Conservation (phyloP, 2,113 vertebrate species). For the Amazona guildingii region DNA sequence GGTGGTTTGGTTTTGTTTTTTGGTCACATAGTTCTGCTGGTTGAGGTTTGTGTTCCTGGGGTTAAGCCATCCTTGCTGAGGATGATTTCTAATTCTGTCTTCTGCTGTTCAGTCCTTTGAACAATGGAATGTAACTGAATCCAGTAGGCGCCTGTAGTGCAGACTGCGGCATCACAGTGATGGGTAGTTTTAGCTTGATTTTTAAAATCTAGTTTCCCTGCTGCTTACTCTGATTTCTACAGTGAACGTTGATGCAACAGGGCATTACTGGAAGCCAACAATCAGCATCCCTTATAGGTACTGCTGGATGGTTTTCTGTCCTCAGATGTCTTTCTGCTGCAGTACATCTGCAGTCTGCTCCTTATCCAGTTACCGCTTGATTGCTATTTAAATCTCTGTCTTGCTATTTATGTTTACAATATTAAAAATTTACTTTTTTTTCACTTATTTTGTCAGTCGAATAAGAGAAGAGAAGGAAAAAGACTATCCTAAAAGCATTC, state of each 20-base stretch:
- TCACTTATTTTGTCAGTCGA: constrained; percentile 76
- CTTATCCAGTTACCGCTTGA: neutral
- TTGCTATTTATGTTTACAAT: neutral
- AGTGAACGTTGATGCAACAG: neutral
- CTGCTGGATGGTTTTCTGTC: neutral
- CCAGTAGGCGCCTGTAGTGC: neutral
- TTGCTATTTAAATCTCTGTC: neutral
- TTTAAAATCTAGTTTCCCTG: neutral
- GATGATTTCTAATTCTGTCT: neutral
- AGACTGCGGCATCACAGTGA: neutral
- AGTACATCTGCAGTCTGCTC: neutral
- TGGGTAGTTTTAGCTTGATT: neutral
- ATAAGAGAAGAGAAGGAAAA: constrained; percentile 91
- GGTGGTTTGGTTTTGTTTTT: neutral
- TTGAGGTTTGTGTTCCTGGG: neutral
- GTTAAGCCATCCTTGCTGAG: neutral
- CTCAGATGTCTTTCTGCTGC: neutral
- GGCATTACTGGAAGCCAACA: neutral
- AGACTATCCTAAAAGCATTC: constrained; percentile 89
- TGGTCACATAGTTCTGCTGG: neutral
- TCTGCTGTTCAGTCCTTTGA: neutral
- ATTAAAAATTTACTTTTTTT: constrained; percentile 38
- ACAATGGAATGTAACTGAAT: neutral
- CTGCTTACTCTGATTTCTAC: neutral
- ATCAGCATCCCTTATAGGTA: neutral